Evolutionary conservation across 2,797 vertebrate species (phyloP).

Genomic region (Balearica regulorum): DNA sequence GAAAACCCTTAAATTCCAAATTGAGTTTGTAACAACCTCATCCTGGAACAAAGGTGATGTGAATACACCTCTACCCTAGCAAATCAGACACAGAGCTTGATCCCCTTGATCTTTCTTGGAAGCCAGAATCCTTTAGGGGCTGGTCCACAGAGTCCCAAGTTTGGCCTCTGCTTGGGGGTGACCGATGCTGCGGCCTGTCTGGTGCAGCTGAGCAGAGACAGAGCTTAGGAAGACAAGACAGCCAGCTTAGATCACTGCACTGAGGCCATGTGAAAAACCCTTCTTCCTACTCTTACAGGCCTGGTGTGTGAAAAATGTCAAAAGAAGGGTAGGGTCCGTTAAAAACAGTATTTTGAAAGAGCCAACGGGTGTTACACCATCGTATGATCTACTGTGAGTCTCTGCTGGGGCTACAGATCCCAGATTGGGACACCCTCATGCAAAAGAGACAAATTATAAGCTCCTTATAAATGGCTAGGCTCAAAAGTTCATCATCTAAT

Average conservation of each 20-base stretch:
- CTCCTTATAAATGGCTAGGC: background rate
- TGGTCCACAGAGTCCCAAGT: background rate
- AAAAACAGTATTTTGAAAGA: background rate
- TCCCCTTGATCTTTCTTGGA: background rate
- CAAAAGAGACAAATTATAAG: background rate
- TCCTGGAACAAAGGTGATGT: background rate
- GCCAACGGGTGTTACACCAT: rapidly evolving
- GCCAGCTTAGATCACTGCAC: background rate
- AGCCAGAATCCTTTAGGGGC: background rate
- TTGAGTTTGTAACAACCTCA: background rate
- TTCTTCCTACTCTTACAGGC: background rate
- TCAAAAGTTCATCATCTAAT: background rate
- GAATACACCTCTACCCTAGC: background rate
- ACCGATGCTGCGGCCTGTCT: background rate
- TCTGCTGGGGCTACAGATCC: background rate
- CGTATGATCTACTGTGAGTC: background rate
- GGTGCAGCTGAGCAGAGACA: background rate
- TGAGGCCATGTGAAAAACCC: background rate
- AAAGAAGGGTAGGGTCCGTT: background rate
- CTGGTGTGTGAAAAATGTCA: background rate
- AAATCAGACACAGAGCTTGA: background rate
- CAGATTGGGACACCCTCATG: background rate
- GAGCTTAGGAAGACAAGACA: background rate
- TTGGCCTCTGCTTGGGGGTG: background rate
- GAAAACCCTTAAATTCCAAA: background rate